A percentile compares a stretch with the other conserved stretches of the same genome.
Conservation (phyloP, 2,113 vertebrate genomes). For the Dicaeum eximium region DNA sequence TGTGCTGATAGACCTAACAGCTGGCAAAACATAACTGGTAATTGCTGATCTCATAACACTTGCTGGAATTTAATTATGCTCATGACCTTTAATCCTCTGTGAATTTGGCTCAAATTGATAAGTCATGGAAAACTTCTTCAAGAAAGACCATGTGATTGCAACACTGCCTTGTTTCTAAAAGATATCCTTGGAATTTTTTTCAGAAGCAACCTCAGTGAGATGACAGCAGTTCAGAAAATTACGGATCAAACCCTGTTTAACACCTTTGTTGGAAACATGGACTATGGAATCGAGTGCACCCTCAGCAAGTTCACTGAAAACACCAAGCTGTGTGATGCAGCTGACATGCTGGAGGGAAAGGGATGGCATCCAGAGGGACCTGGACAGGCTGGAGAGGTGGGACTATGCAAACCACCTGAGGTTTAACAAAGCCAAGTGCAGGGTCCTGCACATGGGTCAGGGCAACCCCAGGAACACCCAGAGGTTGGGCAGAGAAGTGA, state of each 20-base stretch:
- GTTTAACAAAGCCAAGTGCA: not conserved
- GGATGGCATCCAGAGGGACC: not conserved
- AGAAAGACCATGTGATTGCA: not conserved
- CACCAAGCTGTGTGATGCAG: accelerated
- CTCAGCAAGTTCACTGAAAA: not conserved
- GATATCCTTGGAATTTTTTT: not conserved
- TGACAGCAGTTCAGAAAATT: not conserved
- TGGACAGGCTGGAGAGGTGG: not conserved
- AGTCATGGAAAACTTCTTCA: not conserved
- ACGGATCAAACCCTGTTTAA: not conserved
- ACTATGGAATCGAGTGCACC: not conserved
- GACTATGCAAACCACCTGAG: not conserved
- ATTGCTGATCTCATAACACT: slow-evolving; percentile 22
- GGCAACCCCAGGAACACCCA: not conserved
- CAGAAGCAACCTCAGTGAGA: not conserved
- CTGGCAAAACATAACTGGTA: not conserved
- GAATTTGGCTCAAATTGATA: not conserved
- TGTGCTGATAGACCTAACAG: not conserved
- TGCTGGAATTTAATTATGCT: slow-evolving; percentile 15
- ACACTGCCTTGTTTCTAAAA: not conserved
- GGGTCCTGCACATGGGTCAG: too few species aligned
- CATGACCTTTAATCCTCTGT: not conserved
- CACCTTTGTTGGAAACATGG: not conserved
- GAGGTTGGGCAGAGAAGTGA: not conserved
- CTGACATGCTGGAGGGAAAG: not conserved